Conservation (phyloP, 2,888 invertebrate species). For the Neoscelio sp. region DNA sequence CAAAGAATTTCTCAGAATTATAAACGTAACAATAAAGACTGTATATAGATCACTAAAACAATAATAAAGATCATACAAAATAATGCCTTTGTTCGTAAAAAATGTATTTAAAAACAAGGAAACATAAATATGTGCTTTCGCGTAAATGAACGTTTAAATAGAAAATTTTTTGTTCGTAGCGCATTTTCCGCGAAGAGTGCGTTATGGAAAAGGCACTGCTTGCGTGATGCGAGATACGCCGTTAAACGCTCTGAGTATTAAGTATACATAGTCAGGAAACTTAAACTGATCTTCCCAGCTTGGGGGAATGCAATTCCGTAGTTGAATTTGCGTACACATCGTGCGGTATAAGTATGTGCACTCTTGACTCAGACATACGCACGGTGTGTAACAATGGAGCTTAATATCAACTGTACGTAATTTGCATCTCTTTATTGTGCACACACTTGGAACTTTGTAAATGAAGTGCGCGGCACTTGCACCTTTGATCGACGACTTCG, state of each 20-base stretch:
- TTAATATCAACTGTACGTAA: constrained; percentile 72
- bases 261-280: constrained; percentile 62
- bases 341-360: constrained; percentile 32
- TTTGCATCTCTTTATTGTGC: constrained; percentile 69
- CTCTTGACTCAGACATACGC: constrained; percentile 64
- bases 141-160: constrained; percentile 4
- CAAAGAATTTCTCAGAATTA: too few relatives aligned
- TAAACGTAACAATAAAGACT: too few relatives aligned
- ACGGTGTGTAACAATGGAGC: constrained; percentile 63
- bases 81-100: not conserved
- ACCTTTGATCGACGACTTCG: constrained; percentile 62
- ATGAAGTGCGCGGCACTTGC: constrained; percentile 41
- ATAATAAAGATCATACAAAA: too few relatives aligned
- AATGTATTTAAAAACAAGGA: constrained; percentile 11
- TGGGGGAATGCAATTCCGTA: constrained; percentile 52
- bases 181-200: constrained; percentile 21
- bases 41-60: too few relatives aligned
- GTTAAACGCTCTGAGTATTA: constrained; percentile 60
- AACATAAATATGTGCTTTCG: not conserved
- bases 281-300: constrained; percentile 65
- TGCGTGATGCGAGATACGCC: constrained; percentile 29
- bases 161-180: constrained; percentile 10
- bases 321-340: constrained; percentile 57
- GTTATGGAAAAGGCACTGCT: constrained; percentile 41
- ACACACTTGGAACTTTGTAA: constrained; percentile 43